phyloP scores from a whole-genome alignment of 2,888 invertebrate species.

The Nomada flava region DNA sequence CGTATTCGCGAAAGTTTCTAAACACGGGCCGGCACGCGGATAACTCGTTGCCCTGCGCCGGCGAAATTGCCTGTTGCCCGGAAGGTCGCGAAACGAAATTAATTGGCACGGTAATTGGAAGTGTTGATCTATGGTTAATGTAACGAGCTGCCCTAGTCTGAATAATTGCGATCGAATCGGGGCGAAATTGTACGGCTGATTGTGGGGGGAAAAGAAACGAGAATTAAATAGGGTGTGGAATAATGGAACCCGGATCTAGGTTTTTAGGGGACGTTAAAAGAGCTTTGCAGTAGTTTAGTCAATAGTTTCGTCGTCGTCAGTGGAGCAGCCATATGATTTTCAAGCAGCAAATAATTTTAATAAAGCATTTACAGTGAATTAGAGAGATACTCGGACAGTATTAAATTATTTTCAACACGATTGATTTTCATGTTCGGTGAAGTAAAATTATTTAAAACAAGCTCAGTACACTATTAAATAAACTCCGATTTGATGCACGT shows the following conservation, averaged over 20 bases:
- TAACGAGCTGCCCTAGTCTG: background rate
- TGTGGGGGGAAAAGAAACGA: conserved; percentile 4
- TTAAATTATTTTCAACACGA: no score
- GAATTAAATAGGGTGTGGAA: background rate
- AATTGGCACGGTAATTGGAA: conserved; percentile 55
- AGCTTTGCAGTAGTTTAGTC: no score
- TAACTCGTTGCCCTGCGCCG: conserved; percentile 1
- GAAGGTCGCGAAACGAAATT: conserved; percentile 38
- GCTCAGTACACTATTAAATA: no score
- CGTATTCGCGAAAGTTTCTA: conserved; percentile 41
- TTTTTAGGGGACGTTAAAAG: no score
- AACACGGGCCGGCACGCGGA: conserved; percentile 11
- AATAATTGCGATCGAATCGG: conserved; percentile 3
- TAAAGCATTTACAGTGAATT: no score
- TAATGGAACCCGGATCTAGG: background rate
- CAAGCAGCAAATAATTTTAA: no score
- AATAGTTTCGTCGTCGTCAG: no score
- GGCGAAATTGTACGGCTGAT: conserved; percentile 7
- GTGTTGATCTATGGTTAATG: conserved; percentile 36
- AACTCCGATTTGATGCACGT: no score
- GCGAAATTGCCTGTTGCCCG: conserved; percentile 18
- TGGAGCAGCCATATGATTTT: no score
- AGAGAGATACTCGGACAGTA: no score
- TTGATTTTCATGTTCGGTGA: no score
- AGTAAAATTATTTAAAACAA: no score